Evolutionary conservation across 2,797 vertebrate genomes (phyloP).

Genomic region (Crenuchus spilurus): DNA sequence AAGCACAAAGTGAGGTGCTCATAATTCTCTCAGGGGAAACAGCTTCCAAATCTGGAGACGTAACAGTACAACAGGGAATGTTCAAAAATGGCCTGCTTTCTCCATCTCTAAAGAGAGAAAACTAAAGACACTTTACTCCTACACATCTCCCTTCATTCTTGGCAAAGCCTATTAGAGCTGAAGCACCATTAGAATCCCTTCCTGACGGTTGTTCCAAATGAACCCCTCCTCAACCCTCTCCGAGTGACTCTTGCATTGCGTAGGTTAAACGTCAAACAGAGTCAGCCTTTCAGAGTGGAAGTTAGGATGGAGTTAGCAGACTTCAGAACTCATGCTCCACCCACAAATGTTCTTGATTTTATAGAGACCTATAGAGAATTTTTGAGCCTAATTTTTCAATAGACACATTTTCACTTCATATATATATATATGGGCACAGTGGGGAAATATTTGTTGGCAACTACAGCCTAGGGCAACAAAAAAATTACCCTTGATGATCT

Average conservation of each 20-base stretch:
- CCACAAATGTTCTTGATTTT: not conserved
- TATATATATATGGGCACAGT: too few relatives aligned
- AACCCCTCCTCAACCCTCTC: not conserved
- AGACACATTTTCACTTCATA: too few relatives aligned
- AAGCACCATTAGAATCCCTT: not conserved
- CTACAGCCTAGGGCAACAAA: too few relatives aligned
- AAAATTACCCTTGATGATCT: too few relatives aligned
- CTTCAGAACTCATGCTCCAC: not conserved
- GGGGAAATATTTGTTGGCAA: not conserved
- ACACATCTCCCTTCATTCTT: not conserved
- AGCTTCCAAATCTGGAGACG: not conserved
- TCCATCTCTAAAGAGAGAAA: not conserved
- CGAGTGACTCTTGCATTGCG: not conserved
- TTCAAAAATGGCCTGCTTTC: slow-evolving; percentile 2
- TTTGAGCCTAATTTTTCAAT: too few relatives aligned
- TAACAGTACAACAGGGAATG: not conserved
- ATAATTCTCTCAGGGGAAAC: not conserved
- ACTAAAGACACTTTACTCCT: not conserved
- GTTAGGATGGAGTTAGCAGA: not conserved
- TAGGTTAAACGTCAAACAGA: not conserved
- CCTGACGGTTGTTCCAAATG: slow-evolving; percentile 2
- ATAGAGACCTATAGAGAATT: too few relatives aligned
- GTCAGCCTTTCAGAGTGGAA: not conserved
- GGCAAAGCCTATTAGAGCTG: not conserved
- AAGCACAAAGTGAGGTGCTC: not conserved